Evolutionary conservation across 1,140 invertebrate genomes (phyloP).

Genomic region (Heliothis subflexa): DNA sequence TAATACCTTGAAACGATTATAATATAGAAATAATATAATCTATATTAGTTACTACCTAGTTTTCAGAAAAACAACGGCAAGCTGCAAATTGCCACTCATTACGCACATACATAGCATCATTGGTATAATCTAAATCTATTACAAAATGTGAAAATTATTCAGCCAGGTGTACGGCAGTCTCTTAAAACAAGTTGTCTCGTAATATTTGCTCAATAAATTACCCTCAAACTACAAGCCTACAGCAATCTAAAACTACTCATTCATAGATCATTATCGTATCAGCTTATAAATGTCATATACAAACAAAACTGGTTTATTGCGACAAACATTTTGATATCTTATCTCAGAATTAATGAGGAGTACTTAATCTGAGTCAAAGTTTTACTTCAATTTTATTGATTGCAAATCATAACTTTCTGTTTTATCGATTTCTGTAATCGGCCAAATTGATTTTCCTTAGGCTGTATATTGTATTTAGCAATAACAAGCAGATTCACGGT

Average conservation of each 20-base stretch:
- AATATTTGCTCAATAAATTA: conserved; percentile 33
- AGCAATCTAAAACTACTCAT: conserved; percentile 18
- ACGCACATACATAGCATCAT: neutral
- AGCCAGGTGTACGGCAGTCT: neutral
- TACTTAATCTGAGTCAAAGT: conserved; percentile 36
- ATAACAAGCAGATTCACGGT: conserved; percentile 25
- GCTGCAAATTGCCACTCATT: too few species aligned
- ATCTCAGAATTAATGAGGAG: conserved; percentile 31
- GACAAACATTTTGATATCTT: conserved; percentile 27
- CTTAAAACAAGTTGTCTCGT: conserved; percentile 9
- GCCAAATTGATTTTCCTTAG: conserved; percentile 17
- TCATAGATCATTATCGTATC: conserved; percentile 11
- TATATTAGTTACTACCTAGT: too few species aligned
- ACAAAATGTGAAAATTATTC: neutral
- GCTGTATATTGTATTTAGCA: conserved; percentile 7
- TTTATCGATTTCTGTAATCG: conserved; percentile 29
- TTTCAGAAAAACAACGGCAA: too few species aligned
- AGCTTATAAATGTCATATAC: conserved; percentile 26
- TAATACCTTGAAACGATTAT: too few species aligned
- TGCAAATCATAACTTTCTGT: conserved; percentile 25
- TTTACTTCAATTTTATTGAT: conserved; percentile 42
- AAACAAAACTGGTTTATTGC: conserved; percentile 35
- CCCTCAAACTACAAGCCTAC: conserved; percentile 9
- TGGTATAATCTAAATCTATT: neutral
- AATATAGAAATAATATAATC: too few species aligned